A percentile compares a stretch with the other conserved stretches of the same genome.
These are phyloP conservation scores for Pseudorectes ferrugineus DNA, from an alignment of 2,113 vertebrate genomes.

Conservation along the genomic window DNA sequence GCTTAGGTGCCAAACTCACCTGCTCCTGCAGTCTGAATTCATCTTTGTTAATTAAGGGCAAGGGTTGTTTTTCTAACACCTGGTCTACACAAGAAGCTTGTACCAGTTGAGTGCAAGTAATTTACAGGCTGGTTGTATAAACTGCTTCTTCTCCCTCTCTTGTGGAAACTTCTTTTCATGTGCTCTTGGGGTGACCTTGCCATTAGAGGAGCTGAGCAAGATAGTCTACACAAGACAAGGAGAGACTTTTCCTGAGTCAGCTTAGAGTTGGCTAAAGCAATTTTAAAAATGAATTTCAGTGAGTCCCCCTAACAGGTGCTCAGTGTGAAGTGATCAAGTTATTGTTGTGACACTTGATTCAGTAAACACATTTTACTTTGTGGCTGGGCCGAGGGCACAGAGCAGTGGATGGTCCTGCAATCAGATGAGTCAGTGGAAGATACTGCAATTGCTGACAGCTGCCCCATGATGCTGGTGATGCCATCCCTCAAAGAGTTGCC, in stretches of 20 bases:
- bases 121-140: neutral
- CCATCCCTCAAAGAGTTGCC: neutral
- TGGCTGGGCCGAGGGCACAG: neutral
- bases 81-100: neutral
- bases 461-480: neutral
- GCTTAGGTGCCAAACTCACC: constrained; percentile 25
- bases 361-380: neutral
- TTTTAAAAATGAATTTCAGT: neutral
- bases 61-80: neutral
- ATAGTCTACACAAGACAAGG: neutral
- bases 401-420: neutral
- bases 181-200: neutral
- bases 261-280: neutral
- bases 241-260: neutral
- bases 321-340: neutral
- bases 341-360: neutral
- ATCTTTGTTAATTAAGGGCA: constrained; percentile 14
- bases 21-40: neutral
- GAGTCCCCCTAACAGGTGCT: neutral
- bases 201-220: neutral
- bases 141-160: neutral
- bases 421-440: neutral
- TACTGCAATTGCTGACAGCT: neutral
- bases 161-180: neutral
- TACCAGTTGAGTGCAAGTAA: neutral